These are phyloP conservation scores for Rhynchopsitta pachyrhyncha DNA, from an alignment of 2,113 vertebrate genomes.

Conservation along the genomic window DNA sequence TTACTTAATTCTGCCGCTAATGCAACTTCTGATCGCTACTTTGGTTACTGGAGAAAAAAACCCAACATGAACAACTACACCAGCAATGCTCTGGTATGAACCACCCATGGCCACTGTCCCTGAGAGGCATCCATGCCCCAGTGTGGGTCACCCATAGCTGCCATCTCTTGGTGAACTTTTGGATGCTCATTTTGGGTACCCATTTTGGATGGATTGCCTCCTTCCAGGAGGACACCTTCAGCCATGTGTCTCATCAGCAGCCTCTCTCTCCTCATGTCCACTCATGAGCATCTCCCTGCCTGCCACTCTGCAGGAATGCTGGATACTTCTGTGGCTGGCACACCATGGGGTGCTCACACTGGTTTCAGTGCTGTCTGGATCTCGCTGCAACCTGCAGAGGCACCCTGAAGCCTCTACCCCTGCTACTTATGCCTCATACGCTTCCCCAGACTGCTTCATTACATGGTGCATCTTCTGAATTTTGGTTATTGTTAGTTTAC, in stretches of 20 bases:
- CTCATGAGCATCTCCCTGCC: not conserved
- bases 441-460: accelerated
- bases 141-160: accelerated
- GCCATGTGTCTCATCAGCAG: accelerated
- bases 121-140: accelerated
- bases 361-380: not conserved
- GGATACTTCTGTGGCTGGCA: not conserved
- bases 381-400: not conserved
- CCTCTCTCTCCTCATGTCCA: accelerated
- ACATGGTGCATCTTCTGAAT: not conserved
- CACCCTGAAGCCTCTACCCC: not conserved
- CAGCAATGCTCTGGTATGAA: not conserved
- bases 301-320: not conserved
- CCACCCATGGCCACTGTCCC: not conserved
- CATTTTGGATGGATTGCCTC: not conserved
- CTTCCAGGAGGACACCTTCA: not conserved
- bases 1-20: not conserved
- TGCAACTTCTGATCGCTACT: not conserved
- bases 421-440: accelerated
- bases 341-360: not conserved
- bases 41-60: not conserved
- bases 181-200: not conserved
- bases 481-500: not conserved
- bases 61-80: not conserved
- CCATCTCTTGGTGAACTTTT: not conserved